Base-by-base conservation (phyloP, 53 echinoderm and acorn worm genomes). In the Echinometra lucunter region DNA sequence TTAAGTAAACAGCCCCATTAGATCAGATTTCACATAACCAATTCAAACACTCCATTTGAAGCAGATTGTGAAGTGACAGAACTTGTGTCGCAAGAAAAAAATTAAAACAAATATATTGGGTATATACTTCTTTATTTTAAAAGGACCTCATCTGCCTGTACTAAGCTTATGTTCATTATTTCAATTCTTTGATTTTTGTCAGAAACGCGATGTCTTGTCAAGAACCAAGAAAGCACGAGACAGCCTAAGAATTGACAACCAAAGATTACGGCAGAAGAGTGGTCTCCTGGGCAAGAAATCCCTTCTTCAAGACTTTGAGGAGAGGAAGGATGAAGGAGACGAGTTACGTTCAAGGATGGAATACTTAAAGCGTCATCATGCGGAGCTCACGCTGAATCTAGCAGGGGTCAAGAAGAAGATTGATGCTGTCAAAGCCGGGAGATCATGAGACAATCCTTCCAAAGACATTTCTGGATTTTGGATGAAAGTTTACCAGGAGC, bases 311-410 rank as follows among this genome's bases (percentile, higher is more conserved):
- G 99, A 99, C 97, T 98, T 98, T 91, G 99, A 99, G 69, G 99
- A 98, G n/a, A 95, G 98, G 23, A 99, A 99, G 91, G 99, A 99
- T 80, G 99, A 99, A 67, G 99, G 99, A 11, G 98, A 97, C 89
- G 82, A 97, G 74, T 91, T 99, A 42, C 94, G 99, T 45, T 90
- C 44, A 6, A 96, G 96, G 78, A 95, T 99, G 88, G 99, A 99
- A 67, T 81, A 95, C 57, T 87, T 99, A 15, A 99, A 97, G 89
- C 95, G 99, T 12, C 96, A 96, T 57, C 99, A 99, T 74, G 99
- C 99, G 0, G 99, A 99, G 91, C 96, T 99, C 45, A 96, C 97
- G 0, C 90, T 99, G n/a, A 97, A 96, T 92, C 95, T 96, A 42
- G 96, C 98, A 30, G 99, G 99, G 15, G 96, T 99, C 16, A 97